Base-by-base conservation (phyloP, 2,113 vertebrate genomes). In the Corythornis madagascariensis region DNA sequence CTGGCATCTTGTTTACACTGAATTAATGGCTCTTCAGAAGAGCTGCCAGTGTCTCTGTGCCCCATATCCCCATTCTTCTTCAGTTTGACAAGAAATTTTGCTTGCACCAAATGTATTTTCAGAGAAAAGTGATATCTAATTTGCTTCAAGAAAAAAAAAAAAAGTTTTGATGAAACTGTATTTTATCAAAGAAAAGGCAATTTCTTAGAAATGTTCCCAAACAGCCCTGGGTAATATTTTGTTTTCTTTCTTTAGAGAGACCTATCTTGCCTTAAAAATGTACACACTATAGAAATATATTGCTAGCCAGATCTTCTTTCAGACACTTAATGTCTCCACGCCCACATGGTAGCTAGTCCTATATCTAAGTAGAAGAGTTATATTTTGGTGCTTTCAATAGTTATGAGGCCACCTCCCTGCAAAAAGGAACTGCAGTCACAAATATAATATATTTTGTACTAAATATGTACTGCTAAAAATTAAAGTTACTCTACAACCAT, bases 141-240 rank as follows among this genome's bases (percentile, higher is more conserved):
- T 73, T 73, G 11, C 57, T 78, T 57, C 52, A 65, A 70, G 45
- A 26, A 25, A 24, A 25, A 19, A 42, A 66, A 45, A 21, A 47
- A 19, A 80, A 1, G 24, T 50, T 81, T 69, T 59, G 48, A 72
- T 65, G 53, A 72, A 72, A 76, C 19, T 31, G 29, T 43, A 29
- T 87, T 94, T 72, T 61, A 53, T 85, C 57, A 85, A 75, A 82
- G 31, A 74, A 74, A 82, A 89, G 16, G 11, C 29, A 70, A 80
- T 94, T 93, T 91, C 42, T 86, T 83, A 80, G 50, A 83, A 90
- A 83, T 74, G 31, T 80, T 80, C 47, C 69, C 43, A 70, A 47
- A 77, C 19, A 71, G 19, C 65, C 28, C 22, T 59, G 28, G 42
- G 60, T 77, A 90, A 66, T 66, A 63, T 4, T 63, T 86, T 73